Evolutionary conservation across 37 sponge, comb jelly and placozoan species (phyloP).

Genomic region (Spongia lamella): DNA sequence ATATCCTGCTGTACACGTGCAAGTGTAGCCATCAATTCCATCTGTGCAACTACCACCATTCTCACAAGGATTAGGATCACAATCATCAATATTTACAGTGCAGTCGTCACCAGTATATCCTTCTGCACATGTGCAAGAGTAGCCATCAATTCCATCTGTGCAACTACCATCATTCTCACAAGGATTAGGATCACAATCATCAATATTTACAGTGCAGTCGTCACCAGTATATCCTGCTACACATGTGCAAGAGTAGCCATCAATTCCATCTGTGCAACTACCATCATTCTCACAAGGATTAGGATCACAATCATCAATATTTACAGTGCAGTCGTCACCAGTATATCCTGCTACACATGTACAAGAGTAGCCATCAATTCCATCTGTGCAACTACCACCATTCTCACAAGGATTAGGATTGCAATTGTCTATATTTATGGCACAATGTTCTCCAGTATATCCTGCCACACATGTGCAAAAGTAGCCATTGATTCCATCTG

Average conservation of each 20-base stretch:
- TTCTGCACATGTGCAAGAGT: conserved; percentile 26
- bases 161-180: conserved; percentile 35
- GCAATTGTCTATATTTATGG: conserved; percentile 55
- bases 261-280: conserved; percentile 39
- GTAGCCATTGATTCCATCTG: neutral
- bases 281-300: conserved; percentile 41
- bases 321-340: neutral
- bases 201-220: conserved; percentile 12
- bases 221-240: conserved; percentile 48
- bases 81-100: neutral
- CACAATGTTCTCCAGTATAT: conserved; percentile 51
- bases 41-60: conserved; percentile 9
- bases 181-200: conserved; percentile 3
- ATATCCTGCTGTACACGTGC: conserved; percentile 25
- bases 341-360: neutral
- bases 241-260: conserved; percentile 38
- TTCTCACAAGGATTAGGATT: conserved; percentile 38
- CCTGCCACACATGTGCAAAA: conserved; percentile 30
- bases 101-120: conserved; percentile 11
- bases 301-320: conserved; percentile 6
- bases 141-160: conserved; percentile 4
- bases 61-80: conserved; percentile 14
- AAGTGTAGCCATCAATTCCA: conserved; percentile 5
- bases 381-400: conserved; percentile 57
- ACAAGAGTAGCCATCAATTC: conserved; percentile 1